Evolutionary conservation across 1,140 invertebrate species (phyloP), one percentile per base, ranked within the genome.

Genomic region (Oncopeltus fasciatus): DNA sequence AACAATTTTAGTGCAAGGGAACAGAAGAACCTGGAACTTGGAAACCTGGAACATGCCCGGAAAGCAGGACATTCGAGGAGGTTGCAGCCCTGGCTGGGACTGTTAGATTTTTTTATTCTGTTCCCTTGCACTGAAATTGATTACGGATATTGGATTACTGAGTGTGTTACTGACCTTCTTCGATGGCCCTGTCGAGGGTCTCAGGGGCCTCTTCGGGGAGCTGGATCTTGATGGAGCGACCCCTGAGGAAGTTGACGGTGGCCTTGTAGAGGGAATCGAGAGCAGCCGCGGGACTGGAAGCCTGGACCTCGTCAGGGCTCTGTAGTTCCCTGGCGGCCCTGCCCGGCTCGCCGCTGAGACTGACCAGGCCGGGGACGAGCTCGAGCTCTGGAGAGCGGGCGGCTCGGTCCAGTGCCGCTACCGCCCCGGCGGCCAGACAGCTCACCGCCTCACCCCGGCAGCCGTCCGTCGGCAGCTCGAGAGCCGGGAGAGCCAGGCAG

Each of bases 121-220:
- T n/a, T n/a, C n/a, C n/a, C n/a, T n/a, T n/a, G n/a, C n/a, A n/a
- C n/a, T n/a, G n/a, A n/a, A n/a, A n/a, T n/a, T n/a, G n/a, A n/a
- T n/a, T n/a, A n/a, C n/a, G n/a, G n/a, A n/a, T n/a, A n/a, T n/a
- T n/a, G n/a, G n/a, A n/a, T n/a, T n/a, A n/a, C n/a, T n/a, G n/a
- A n/a, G n/a, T n/a, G n/a, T n/a, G n/a, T n/a, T 3, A 44, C 65
- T 72, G 70, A 82, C 81, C 83, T 80, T 84, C 82, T 69, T 76
- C 75, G 33, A 85, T 69, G 62, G 81, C 75, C 38, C 82, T 76
- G 16, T 78, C 74, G 51, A 81, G 68, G 59, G 74, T 70, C 67
- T 78, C 73, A 21, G 77, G 70, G 12, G 77, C 72, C 63, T 75
- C 75, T 49, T 79, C 71, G 31, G 81, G 77, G 51, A 82, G 64